Evolutionary conservation across 2,888 invertebrate genomes (phyloP), one percentile per base, ranked within the genome.

Genomic region (Zaprionus bogoriensis): DNA sequence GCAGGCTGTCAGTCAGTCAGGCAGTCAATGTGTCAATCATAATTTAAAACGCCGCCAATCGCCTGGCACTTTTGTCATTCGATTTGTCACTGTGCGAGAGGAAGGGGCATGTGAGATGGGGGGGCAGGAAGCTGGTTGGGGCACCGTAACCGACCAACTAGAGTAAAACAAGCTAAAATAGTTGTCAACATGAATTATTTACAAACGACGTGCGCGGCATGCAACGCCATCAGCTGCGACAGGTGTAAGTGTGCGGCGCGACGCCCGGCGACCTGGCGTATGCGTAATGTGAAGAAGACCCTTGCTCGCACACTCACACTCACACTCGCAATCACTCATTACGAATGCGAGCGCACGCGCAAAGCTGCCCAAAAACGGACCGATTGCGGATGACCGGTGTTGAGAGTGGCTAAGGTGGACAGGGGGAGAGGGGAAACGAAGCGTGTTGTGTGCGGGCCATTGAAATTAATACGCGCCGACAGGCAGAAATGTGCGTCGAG

Each of bases 121-220:
- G 9, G 14, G 2, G 32, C 2, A 3, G n/a, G 14, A 4, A 32
- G 10, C 28, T 28, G 28, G 28, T 4, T n/a, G 28, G 1, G 14
- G 32, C 23, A 7, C 61, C 77, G 67, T 79, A 75, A 77, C 74
- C 32, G 32, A 36, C 14, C 72, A 76, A 78, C 69, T 74, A 80
- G 72, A 80, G 82, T 82, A 69, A 80, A 78, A 76, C 77, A 78
- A 71, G 81, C 67, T 81, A 72, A 84, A 77, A 84, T 79, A 85
- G 83, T 84, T 84, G 83, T 84, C 85, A 83, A 83, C 85, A 84
- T 85, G 80, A 84, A 84, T 84, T 85, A 84, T 84, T 81, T 85
- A 84, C 82, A 78, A 77, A 64, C 76, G 82, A 77, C 84, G 84
- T 81, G 82, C 71, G 76, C 67, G 76, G 76, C 80, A 79, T 79